Conservation (phyloP, 1,140 invertebrate species). For the Steinernema feltiae region DNA sequence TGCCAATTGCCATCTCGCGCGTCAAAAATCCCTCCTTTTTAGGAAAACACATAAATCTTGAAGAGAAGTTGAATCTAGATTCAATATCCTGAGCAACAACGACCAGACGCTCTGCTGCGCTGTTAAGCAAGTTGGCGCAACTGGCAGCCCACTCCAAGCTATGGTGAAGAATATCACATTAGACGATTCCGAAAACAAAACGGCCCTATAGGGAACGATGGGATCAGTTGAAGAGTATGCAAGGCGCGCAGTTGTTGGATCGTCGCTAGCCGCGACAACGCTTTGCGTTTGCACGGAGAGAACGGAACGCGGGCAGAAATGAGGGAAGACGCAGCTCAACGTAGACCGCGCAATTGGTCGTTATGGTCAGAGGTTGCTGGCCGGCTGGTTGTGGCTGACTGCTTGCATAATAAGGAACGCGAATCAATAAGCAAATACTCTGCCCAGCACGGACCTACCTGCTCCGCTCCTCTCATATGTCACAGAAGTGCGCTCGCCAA, state of each 20-base stretch:
- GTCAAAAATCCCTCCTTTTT: no score
- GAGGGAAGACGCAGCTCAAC: no score
- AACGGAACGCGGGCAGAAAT: no score
- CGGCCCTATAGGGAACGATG: neutral
- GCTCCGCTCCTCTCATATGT: neutral
- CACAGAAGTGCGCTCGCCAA: no score
- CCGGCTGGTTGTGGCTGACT: neutral
- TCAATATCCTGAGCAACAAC: no score
- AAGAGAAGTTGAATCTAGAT: no score
- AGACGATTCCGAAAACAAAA: conserved; percentile 6
- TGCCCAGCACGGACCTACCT: neutral
- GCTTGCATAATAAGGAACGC: conserved; percentile 9
- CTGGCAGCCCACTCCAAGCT: neutral
- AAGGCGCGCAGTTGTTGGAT: neutral
- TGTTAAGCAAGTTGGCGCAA: no score
- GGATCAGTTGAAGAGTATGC: neutral
- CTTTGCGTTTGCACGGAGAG: no score
- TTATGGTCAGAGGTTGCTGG: neutral
- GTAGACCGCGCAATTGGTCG: no score
- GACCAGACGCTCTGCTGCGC: no score
- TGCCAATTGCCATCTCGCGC: no score
- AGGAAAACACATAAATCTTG: no score
- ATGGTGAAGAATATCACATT: conserved; percentile 6
- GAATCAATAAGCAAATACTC: conserved; percentile 8
- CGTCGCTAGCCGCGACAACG: neutral